Evolutionary conservation across 92 coral and sea anemone genomes (phyloP).

Genomic region (Parazoanthus atlanticus): DNA sequence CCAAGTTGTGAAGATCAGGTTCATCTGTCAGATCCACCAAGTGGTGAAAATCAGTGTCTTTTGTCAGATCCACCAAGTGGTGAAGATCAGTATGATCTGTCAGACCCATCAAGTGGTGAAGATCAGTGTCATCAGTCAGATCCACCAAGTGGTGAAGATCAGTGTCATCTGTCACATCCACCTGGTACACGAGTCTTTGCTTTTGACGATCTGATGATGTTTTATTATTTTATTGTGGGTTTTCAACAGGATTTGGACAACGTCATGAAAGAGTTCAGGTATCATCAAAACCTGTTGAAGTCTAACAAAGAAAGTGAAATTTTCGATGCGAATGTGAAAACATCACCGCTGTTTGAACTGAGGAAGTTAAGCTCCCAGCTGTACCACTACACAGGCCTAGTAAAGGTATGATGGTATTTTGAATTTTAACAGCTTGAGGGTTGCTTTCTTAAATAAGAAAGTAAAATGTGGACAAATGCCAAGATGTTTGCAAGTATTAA

Average conservation of each 20-base stretch:
- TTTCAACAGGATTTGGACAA: constrained; percentile 66
- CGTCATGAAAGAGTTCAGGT: constrained; percentile 70
- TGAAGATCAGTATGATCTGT: neutral
- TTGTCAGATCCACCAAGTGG: neutral
- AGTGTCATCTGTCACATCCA: neutral
- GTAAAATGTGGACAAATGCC: too few relatives aligned
- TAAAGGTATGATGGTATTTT: constrained; percentile 62
- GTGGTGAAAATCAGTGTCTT: neutral
- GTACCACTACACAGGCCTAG: constrained; percentile 89
- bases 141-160: neutral
- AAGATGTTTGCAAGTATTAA: too few relatives aligned
- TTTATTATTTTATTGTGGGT: neutral
- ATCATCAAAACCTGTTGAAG: constrained; percentile 36
- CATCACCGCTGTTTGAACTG: constrained; percentile 72
- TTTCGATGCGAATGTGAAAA: constrained; percentile 37
- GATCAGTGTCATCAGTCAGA: neutral
- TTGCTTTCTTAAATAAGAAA: too few relatives aligned
- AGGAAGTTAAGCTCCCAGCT: constrained; percentile 67
- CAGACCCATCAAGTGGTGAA: neutral
- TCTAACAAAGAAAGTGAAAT: constrained; percentile 31
- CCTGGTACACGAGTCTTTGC: neutral
- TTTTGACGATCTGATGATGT: neutral
- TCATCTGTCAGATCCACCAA: neutral
- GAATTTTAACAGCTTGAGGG: neutral
- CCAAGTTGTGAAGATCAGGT: neutral